Base-by-base conservation (phyloP, 2,888 invertebrate genomes). In the Sipha maydis region DNA sequence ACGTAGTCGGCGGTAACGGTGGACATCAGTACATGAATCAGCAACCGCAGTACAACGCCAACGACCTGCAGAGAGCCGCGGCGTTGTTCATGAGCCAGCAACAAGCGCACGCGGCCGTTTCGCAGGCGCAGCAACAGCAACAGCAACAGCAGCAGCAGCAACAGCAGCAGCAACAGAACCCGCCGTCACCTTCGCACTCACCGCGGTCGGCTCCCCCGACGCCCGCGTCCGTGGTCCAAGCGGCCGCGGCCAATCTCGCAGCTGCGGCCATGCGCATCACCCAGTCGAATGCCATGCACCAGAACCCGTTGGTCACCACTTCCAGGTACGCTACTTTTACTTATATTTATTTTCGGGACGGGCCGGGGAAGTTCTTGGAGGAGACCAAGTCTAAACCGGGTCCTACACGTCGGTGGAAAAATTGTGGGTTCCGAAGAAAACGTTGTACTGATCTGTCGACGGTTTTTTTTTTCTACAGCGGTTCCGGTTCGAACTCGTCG, bases 181-280 rank as follows among this genome's bases (percentile, higher is more conserved):
- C 88, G 21, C 88, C 88, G 61, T 88, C 88, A 8, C 91, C 93
- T 93, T 0, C 94, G 93, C 79, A 80, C 41, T 90, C 90, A 21
- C 92, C 93, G 0, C 92, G 92, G 38, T 93, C 93, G 2, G 94
- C 83, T n/a, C 83, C 94, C 90, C 92, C 93, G 9, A 92, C 92
- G 73, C 92, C 92, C 54, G 93, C 93, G 11, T 93, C 93, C 2
- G 95, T 95, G 17, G 95, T 95, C 7, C 95, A 95, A 91, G 95
- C 95, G 14, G 95, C 95, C 7, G 95, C 95, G 21, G 95, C 95
- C 1, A 96, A 95, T 91, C 92, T 96, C 89, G 96, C 96, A 11
- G 95, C 95, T 82, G 96, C 95, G 1, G 96, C 95, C 2, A 96
- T 96, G 95, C 93, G 96, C 90, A 91, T 91, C 90, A 90, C 91